Percentiles rank a stretch among this genome's conserved stretches.
Conservation (phyloP, 1,140 invertebrate genomes). For the Scaptodrosophila lebanonensis region DNA sequence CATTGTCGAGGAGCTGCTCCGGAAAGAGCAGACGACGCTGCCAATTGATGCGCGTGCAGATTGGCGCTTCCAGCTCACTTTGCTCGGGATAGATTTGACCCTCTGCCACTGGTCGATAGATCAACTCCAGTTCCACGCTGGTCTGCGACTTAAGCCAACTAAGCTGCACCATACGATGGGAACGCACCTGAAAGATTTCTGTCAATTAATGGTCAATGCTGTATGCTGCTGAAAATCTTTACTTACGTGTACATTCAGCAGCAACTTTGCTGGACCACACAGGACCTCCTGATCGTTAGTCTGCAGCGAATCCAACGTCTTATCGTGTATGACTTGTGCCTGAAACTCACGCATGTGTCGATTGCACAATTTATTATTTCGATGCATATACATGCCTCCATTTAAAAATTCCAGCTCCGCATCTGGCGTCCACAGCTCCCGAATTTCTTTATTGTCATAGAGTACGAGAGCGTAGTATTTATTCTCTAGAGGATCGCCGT, state of each 20-base stretch:
- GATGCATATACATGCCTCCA: conserved; percentile 63
- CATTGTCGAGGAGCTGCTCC: conserved; percentile 50
- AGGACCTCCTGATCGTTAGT: conserved; percentile 65
- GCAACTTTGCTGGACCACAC: conserved; percentile 57
- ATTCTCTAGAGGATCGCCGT: conserved; percentile 49
- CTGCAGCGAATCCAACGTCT: conserved; percentile 49
- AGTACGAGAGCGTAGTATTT: conserved; percentile 46
- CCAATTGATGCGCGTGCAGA: conserved; percentile 65
- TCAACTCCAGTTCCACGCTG: conserved; percentile 46
- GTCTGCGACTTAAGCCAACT: conserved; percentile 54
- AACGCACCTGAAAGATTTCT: conserved; percentile 25
- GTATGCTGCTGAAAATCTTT: too few species aligned
- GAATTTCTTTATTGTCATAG: conserved; percentile 56
- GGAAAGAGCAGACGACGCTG: conserved; percentile 44
- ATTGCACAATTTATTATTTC: conserved; percentile 67
- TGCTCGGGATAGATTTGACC: conserved; percentile 19
- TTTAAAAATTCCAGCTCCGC: conserved; percentile 32
- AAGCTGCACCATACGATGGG: conserved; percentile 39
- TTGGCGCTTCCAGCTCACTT: conserved; percentile 54
- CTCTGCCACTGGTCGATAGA: conserved; percentile 35
- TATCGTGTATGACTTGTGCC: conserved; percentile 39
- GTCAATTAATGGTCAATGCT: background rate
- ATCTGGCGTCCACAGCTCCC: conserved; percentile 44
- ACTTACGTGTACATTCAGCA: conserved; percentile 23
- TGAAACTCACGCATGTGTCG: conserved; percentile 43